Evolutionary conservation across 2,888 invertebrate species (phyloP).

Genomic region (Unio delphinus): DNA sequence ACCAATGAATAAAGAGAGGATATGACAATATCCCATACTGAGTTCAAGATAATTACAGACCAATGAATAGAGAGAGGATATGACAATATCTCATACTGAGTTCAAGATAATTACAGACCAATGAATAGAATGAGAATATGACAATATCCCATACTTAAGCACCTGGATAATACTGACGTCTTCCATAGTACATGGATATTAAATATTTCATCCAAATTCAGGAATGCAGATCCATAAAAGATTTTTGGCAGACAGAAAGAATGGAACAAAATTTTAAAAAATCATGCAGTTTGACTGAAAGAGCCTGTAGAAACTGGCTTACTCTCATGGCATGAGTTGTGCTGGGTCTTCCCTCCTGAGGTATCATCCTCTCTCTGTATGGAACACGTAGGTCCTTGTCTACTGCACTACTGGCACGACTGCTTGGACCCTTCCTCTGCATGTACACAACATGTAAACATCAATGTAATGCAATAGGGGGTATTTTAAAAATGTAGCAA

Average conservation of each 20-base stretch:
- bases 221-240: too few species aligned
- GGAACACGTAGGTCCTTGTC: slow-evolving; percentile 57
- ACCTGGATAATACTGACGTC: background rate
- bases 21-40: background rate
- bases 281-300: too few species aligned
- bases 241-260: too few species aligned
- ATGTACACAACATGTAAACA: too few species aligned
- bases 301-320: slow-evolving; percentile 4
- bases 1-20: background rate
- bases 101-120: too few species aligned
- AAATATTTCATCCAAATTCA: too few species aligned
- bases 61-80: background rate
- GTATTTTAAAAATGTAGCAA: too few species aligned
- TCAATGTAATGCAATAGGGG: too few species aligned
- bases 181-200: too few species aligned
- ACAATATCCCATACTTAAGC: background rate
- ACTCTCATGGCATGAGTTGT: slow-evolving; percentile 66
- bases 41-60: slow-evolving; percentile 12
- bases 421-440: slow-evolving; percentile 21
- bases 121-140: too few species aligned
- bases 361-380: slow-evolving; percentile 41
- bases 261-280: too few species aligned
- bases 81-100: background rate
- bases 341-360: slow-evolving; percentile 55
- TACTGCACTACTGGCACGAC: slow-evolving; percentile 64